A percentile compares a stretch with the other conserved stretches of the same genome.
phyloP scores from a whole-genome alignment of 2,113 vertebrate genomes.

The Sitta europaea region DNA sequence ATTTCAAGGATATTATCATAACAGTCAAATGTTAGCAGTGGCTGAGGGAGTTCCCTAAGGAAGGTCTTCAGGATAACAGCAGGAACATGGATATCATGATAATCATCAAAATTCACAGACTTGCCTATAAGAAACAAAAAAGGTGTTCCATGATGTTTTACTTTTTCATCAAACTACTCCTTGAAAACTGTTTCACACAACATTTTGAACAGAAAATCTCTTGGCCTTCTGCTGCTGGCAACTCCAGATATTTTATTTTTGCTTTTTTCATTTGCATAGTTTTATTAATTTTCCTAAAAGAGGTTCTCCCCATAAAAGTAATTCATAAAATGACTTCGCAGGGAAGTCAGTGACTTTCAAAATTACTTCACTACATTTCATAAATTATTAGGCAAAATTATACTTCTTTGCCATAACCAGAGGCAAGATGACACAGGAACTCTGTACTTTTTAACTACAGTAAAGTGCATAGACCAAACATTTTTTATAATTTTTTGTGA shows the following conservation, averaged over 20 bases:
- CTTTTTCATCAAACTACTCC: not conserved
- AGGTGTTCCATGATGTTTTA: not conserved
- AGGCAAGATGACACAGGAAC: not conserved
- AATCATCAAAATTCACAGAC: constrained; percentile 78
- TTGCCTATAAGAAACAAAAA: constrained; percentile 72
- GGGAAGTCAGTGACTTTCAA: not conserved
- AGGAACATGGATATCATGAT: constrained; percentile 75
- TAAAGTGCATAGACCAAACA: not conserved
- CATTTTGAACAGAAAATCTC: not conserved
- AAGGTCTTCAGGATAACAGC: constrained; percentile 87
- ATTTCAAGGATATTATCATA: constrained; percentile 77
- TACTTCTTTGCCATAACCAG: not conserved
- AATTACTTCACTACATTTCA: not conserved
- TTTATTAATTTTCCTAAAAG: not conserved
- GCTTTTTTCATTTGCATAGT: not conserved
- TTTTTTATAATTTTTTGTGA: not conserved
- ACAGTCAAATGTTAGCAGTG: constrained; percentile 79
- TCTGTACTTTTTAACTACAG: not conserved
- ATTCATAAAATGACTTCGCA: not conserved
- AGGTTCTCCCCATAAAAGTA: not conserved
- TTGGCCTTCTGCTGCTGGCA: not conserved
- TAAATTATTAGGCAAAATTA: not conserved
- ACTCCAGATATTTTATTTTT: not conserved
- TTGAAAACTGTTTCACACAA: not conserved
- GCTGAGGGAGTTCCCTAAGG: constrained; percentile 84